Percentiles rank a stretch among this genome's conserved stretches.
phyloP scores from a whole-genome alignment of 2,888 invertebrate genomes.

The Mythimna ferrago region DNA sequence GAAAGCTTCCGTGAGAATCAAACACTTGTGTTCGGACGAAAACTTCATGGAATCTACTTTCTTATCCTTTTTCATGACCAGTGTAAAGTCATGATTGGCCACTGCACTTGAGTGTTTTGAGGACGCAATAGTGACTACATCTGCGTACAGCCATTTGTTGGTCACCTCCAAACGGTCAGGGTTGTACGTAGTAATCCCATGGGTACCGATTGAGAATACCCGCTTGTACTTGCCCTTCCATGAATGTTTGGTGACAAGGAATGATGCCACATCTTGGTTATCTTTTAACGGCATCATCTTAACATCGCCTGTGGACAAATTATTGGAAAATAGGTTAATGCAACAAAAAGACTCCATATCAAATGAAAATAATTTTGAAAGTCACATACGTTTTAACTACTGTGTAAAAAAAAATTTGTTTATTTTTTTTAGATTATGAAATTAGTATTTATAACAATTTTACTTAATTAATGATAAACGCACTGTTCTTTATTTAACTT shows the following conservation, averaged over 20 bases:
- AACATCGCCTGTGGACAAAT: slow-evolving; percentile 86
- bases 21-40: slow-evolving; percentile 98
- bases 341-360: slow-evolving; percentile 18
- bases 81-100: slow-evolving; percentile 93
- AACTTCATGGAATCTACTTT: slow-evolving; percentile 98
- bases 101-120: slow-evolving; percentile 90
- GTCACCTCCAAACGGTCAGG: slow-evolving; percentile 92
- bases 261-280: slow-evolving; percentile 99
- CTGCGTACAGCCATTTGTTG: slow-evolving; percentile 97
- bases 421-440: neutral
- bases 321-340: neutral
- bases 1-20: slow-evolving; percentile 97
- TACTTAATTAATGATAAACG: neutral
- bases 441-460: neutral
- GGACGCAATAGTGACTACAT: slow-evolving; percentile 94
- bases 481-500: slow-evolving; percentile 14
- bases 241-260: slow-evolving; percentile 98
- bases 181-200: slow-evolving; percentile 99
- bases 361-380: slow-evolving; percentile 14
- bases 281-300: slow-evolving; percentile 96
- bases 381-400: neutral
- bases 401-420: neutral
- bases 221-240: slow-evolving; percentile 99
- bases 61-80: slow-evolving; percentile 96
- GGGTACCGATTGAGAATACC: slow-evolving; percentile 98